Percentiles rank a stretch among this genome's conserved stretches.
phyloP scores from a whole-genome alignment of 2,888 invertebrate species.

The Dasysyrphus tricinctus region DNA sequence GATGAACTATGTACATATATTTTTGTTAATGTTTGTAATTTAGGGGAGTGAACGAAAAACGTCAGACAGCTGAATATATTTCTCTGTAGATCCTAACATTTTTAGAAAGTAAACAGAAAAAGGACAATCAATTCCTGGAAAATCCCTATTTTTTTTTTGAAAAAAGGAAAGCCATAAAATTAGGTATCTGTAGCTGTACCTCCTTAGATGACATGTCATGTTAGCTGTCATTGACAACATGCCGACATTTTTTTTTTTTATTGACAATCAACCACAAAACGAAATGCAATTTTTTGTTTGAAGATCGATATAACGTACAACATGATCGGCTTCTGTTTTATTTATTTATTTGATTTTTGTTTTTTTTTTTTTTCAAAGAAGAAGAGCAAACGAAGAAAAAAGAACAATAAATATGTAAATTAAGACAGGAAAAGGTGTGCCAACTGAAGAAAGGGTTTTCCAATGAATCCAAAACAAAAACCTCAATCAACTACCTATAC shows the following conservation, averaged over 20 bases:
- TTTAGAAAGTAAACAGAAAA: not conserved
- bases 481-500: constrained; percentile 22
- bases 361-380: constrained; percentile 11
- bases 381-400: constrained; percentile 9
- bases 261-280: constrained; percentile 13
- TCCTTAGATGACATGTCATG: constrained; percentile 57
- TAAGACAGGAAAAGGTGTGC: constrained; percentile 72
- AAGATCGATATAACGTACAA: constrained; percentile 58
- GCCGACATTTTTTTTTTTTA: constrained; percentile 10
- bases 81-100: not conserved
- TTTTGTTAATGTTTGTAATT: constrained; percentile 2
- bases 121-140: constrained; percentile 54
- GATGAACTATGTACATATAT: constrained; percentile 26
- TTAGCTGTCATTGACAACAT: constrained; percentile 61
- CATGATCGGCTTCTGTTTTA: constrained; percentile 70
- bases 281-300: constrained; percentile 33
- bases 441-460: constrained; percentile 68
- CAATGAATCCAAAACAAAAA: constrained; percentile 66
- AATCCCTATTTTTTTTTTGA: constrained; percentile 12
- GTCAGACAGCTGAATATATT: constrained; percentile 47
- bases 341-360: constrained; percentile 14
- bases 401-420: constrained; percentile 62
- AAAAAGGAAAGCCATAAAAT: constrained; percentile 34
- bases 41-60: constrained; percentile 55
- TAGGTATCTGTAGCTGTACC: constrained; percentile 35